A percentile compares a stretch with the other conserved stretches of the same genome.
phyloP scores from a whole-genome alignment of 92 coral and sea anemone genomes.

The Siderastrea siderea region DNA sequence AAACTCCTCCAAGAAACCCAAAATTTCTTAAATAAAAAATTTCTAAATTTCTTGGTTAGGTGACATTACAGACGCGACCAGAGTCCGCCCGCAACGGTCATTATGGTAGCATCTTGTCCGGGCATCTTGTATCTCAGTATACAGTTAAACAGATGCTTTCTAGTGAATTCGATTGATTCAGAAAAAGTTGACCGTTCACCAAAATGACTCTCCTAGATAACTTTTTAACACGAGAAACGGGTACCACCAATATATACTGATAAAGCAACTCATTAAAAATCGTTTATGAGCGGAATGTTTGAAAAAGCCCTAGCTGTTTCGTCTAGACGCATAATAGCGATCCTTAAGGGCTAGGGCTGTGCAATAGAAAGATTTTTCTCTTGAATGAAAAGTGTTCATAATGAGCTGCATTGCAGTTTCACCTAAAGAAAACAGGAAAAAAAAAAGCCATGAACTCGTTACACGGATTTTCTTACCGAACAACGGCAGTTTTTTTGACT shows the following conservation, averaged over 20 bases:
- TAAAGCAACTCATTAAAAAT: conserved; percentile 19
- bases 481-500: too few relatives aligned
- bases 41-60: too few relatives aligned
- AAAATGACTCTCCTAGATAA: conserved; percentile 6
- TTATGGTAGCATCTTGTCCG: too few relatives aligned
- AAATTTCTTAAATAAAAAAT: too few relatives aligned
- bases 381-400: too few relatives aligned
- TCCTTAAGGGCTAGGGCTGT: too few relatives aligned
- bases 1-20: background rate
- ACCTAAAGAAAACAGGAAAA: background rate
- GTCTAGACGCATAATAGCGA: background rate
- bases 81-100: too few relatives aligned
- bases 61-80: too few relatives aligned
- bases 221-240: conserved; percentile 1
- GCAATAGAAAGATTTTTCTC: too few relatives aligned
- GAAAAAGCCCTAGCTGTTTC: background rate
- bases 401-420: background rate
- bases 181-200: conserved; percentile 4
- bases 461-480: too few relatives aligned
- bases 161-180: background rate
- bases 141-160: background rate
- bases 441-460: background rate
- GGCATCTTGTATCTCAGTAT: background rate
- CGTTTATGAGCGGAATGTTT: background rate
- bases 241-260: background rate